phyloP scores from a whole-genome alignment of 2,888 invertebrate species.

The Teleogryllus oceanicus region DNA sequence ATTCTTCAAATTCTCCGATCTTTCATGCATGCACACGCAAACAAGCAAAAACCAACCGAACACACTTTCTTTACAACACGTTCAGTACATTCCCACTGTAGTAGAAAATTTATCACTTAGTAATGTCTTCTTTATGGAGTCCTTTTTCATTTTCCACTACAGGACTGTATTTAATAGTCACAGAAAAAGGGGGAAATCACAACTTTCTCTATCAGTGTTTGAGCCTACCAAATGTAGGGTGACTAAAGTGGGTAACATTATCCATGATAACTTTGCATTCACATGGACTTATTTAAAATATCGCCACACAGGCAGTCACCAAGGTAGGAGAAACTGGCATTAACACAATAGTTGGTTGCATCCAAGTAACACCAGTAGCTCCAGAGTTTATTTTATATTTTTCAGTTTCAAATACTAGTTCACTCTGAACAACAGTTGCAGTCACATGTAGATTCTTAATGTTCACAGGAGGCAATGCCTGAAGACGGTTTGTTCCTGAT shows the following conservation, averaged over 20 bases:
- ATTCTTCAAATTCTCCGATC: neutral
- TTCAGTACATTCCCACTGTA: slow-evolving; percentile 5
- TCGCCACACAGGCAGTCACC: slow-evolving; percentile 30
- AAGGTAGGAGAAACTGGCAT: slow-evolving; percentile 27
- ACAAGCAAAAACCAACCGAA: slow-evolving; percentile 18
- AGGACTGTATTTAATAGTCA: neutral
- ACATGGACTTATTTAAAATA: slow-evolving; percentile 28
- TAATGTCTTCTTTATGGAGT: neutral
- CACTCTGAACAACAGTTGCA: neutral
- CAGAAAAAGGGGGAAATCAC: neutral
- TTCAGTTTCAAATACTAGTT: neutral
- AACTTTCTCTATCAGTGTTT: neutral
- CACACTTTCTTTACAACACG: neutral
- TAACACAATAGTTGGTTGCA: slow-evolving; percentile 27
- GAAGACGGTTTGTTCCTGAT: slow-evolving; percentile 4
- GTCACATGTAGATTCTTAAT: slow-evolving; percentile 10
- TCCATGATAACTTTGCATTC: neutral
- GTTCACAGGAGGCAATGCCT: slow-evolving; percentile 5
- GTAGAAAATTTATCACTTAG: neutral
- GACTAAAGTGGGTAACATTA: slow-evolving; percentile 18
- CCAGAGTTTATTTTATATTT: neutral
- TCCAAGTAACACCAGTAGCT: neutral
- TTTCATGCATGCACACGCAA: neutral
- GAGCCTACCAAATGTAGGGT: slow-evolving; percentile 1
- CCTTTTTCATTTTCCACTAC: slow-evolving; percentile 11